Base-by-base conservation (phyloP, 1,140 invertebrate genomes). In the Subanguina moxae region DNA sequence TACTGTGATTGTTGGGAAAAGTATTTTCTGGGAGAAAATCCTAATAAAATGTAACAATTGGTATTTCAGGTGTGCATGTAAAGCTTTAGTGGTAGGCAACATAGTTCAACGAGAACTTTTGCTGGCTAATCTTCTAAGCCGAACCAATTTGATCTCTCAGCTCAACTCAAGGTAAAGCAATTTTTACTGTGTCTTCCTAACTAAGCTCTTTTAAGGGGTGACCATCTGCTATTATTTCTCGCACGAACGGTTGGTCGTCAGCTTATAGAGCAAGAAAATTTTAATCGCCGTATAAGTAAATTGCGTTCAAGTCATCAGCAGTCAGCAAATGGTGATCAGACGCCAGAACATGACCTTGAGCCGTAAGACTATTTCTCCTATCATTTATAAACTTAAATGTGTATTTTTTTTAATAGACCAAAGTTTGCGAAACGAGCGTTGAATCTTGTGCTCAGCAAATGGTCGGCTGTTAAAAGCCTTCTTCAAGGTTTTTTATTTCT, bases 1-100 rank as follows among this genome's bases (percentile, higher is more conserved):
- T 98, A 99, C 80, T 99, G 96, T 83, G 96, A 99, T 84, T 99
- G 96, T 80, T 99, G 96, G 96, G 95, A 98, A 83, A 97, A 97
- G 83, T n/a, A n/a, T n/a, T n/a, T n/a, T n/a, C n/a, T n/a, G n/a
- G n/a, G n/a, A n/a, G n/a, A n/a, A n/a, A n/a, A n/a, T n/a, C n/a
- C n/a, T n/a, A n/a, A n/a, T n/a, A n/a, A n/a, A n/a, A n/a, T n/a
- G n/a, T n/a, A n/a, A n/a, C n/a, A n/a, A n/a, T n/a, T n/a, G n/a
- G n/a, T n/a, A n/a, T n/a, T n/a, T n/a, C n/a, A n/a, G n/a, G n/a
- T 97, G 94, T 83, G 94, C 94, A 79, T 99, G 96, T 83, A 87
- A 87, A 76, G 93, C 94, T 8, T 85, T 98, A 0, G 90, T 97
- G 19, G 89, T 90, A 68, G 95, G 95, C 1, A 91, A 93, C 82